Percentiles rank a stretch among this genome's conserved stretches.
Evolutionary conservation across 2,797 vertebrate species (phyloP).

Genomic region (Myotis vivesi): DNA sequence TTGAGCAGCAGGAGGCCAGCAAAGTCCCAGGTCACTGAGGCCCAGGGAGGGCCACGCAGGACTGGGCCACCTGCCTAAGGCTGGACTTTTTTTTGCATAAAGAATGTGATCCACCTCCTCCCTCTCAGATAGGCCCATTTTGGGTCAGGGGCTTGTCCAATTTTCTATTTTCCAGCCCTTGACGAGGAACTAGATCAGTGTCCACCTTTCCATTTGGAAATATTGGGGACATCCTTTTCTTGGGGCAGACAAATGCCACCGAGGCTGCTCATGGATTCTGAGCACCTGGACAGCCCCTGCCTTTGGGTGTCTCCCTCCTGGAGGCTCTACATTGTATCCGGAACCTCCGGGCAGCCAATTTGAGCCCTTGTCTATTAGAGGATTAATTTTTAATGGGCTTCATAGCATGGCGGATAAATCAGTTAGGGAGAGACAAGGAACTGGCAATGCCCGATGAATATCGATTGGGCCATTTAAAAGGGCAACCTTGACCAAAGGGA

Average conservation of each 20-base stretch:
- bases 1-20: background rate
- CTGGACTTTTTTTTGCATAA: background rate
- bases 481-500: slow-evolving; percentile 72
- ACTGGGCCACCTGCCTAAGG: background rate
- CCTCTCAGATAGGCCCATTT: background rate
- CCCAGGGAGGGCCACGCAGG: background rate
- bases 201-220: background rate
- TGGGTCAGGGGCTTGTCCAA: background rate
- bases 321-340: slow-evolving; percentile 21
- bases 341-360: slow-evolving; percentile 77
- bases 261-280: background rate
- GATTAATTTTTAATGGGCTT: slow-evolving; percentile 87
- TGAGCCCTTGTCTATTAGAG: slow-evolving; percentile 82
- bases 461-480: slow-evolving; percentile 83
- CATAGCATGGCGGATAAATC: slow-evolving; percentile 84
- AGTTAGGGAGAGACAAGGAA: slow-evolving; percentile 83
- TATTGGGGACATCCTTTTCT: background rate
- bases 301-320: background rate
- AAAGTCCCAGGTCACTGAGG: background rate
- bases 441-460: slow-evolving; percentile 85
- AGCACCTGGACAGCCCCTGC: background rate
- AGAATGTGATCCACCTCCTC: background rate
- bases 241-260: background rate
- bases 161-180: background rate
- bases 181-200: background rate